These are phyloP conservation scores for Odontocolon sp. DNA, from an alignment of 2,888 invertebrate genomes.

Conservation along the genomic window DNA sequence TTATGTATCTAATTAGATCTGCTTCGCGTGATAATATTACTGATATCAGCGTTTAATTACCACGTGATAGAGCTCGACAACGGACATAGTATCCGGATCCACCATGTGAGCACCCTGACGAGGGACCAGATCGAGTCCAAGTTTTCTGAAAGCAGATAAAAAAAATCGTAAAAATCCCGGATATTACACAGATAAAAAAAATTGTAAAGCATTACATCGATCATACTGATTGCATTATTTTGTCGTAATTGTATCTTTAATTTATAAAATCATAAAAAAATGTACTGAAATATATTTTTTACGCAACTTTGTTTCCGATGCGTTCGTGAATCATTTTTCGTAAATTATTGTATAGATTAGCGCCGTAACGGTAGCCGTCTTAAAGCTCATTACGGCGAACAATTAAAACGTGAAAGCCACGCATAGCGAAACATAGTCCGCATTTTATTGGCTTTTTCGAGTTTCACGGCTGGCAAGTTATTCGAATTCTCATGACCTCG, in stretches of 20 bases:
- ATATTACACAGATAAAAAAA: neutral
- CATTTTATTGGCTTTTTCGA: conserved; percentile 15
- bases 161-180: neutral
- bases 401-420: neutral
- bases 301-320: too few species aligned
- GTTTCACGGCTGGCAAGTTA: conserved; percentile 47
- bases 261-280: too few species aligned
- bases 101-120: conserved; percentile 94
- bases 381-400: neutral
- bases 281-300: too few species aligned
- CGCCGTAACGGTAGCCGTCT: too few species aligned
- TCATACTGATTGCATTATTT: too few species aligned
- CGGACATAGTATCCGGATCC: conserved; percentile 93
- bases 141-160: conserved; percentile 86
- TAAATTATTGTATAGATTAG: too few species aligned
- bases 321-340: too few species aligned
- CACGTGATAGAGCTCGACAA: conserved; percentile 93
- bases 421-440: neutral
- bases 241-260: too few species aligned
- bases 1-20: too few species aligned
- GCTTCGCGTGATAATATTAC: neutral
- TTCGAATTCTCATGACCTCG: conserved; percentile 70
- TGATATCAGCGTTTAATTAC: too few species aligned
- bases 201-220: too few species aligned
- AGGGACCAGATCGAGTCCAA: conserved; percentile 95